A percentile compares a stretch with the other conserved stretches of the same genome.
phyloP scores from a whole-genome alignment of 2,888 invertebrate genomes.

The Orgyia antiqua region DNA sequence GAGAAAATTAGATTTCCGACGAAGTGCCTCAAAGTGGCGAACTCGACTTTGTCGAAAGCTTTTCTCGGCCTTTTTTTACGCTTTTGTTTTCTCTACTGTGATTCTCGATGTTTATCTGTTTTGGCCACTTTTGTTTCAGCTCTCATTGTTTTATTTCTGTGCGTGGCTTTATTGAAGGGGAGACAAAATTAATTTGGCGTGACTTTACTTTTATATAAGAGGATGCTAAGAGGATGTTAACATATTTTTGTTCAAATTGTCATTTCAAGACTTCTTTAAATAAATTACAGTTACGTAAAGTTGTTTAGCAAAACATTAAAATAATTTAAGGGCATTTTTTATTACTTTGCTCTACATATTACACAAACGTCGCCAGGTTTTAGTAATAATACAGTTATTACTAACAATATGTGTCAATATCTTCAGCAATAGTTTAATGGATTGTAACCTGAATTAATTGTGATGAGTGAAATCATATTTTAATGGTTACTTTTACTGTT shows the following conservation, averaged over 20 bases:
- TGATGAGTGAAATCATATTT: no score
- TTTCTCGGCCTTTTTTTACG: constrained; percentile 45
- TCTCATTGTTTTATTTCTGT: constrained; percentile 58
- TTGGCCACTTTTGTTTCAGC: constrained; percentile 58
- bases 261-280: constrained; percentile 7
- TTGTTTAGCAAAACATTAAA: not conserved
- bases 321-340: not conserved
- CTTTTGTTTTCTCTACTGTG: constrained; percentile 48
- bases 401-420: not conserved
- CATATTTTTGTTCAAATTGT: constrained; percentile 23
- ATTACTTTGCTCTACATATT: not conserved
- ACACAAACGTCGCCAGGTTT: not conserved
- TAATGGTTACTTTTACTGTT: no score
- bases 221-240: constrained; percentile 21
- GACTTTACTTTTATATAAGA: constrained; percentile 24
- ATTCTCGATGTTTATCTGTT: constrained; percentile 65
- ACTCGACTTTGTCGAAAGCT: constrained; percentile 69
- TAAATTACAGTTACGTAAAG: not conserved
- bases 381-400: not conserved
- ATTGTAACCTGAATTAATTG: no score
- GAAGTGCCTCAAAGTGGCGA: constrained; percentile 59
- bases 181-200: constrained; percentile 32
- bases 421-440: no score
- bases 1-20: constrained; percentile 74
- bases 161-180: constrained; percentile 49